phyloP scores from a whole-genome alignment of 1,140 invertebrate genomes.

The Lepidostoma basale region DNA sequence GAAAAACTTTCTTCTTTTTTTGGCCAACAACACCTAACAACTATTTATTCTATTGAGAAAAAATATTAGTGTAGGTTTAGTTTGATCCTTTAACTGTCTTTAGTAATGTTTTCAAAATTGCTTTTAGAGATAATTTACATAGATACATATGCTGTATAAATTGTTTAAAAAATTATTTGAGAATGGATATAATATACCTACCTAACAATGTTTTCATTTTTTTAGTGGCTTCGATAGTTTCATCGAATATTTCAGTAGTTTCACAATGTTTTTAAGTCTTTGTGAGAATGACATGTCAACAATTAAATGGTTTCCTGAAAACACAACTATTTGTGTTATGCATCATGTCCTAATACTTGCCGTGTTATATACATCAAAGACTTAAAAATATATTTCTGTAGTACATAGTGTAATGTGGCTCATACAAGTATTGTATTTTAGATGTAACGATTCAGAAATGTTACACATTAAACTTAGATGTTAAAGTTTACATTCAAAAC shows the following conservation, averaged over 20 bases:
- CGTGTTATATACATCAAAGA: background rate
- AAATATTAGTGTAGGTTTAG: background rate
- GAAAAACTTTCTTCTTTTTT: too few relatives aligned
- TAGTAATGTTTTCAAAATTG: slow-evolving; percentile 16
- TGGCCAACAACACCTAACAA: too few relatives aligned
- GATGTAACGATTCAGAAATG: slow-evolving; percentile 4
- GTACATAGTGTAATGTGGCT: background rate
- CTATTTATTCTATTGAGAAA: slow-evolving; percentile 10
- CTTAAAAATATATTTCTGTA: slow-evolving; percentile 17
- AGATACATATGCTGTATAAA: background rate
- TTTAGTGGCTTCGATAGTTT: background rate
- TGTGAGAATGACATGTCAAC: background rate
- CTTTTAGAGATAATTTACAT: slow-evolving; percentile 15
- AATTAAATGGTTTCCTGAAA: background rate
- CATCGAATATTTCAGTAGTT: background rate
- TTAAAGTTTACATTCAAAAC: too few relatives aligned
- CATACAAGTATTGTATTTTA: background rate
- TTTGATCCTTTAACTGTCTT: background rate
- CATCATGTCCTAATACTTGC: background rate
- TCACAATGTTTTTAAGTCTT: slow-evolving; percentile 4
- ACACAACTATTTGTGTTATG: background rate
- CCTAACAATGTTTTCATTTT: background rate
- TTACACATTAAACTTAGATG: background rate
- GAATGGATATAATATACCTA: background rate
- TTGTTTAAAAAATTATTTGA: slow-evolving; percentile 2